Base-by-base conservation (phyloP, 2,113 vertebrate genomes). In the Cyanoliseus patagonus region DNA sequence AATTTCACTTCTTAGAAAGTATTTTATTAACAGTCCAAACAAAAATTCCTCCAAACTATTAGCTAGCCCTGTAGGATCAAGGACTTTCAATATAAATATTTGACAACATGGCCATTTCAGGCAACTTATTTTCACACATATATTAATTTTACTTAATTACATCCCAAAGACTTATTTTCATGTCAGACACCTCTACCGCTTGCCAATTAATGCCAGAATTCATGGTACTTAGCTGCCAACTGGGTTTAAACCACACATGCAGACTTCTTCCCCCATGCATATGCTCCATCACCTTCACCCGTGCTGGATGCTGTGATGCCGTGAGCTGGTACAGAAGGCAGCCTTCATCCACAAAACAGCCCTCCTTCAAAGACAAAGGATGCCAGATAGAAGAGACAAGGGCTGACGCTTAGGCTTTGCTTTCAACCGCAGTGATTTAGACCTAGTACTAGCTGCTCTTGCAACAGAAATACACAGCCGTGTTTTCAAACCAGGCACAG, bases 261-360 rank as follows among this genome's bases (percentile, higher is more conserved):
- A 87, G 28, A 24, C 44, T 30, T 76, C 53, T 44, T 42, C 35
- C 41, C n/a, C 33, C 9, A 33, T 1, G 2, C 0, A 1, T 41
- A 73, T 85, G 39, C 75, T 91, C 47, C 61, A 47, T 35, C 27
- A 69, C 66, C 41, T n/a, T 68, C 73, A 3, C 33, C 51, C 4
- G 0, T 31, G 77, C 1, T 35, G 41, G 51, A 17, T 23, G 72
- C 37, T 2, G 1, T 1, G 55, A 17, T 19, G 68, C 37, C 1
- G 0, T 1, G n/a, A n/a, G 41, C 51, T 25, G 53, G 11, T 11
- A 28, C 80, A 91, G 86, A 33, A 94, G 33, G 53, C 5, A 75
- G 55, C 41, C 46, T 74, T 25, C 63, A 42, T 14, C 25, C 72
- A 66, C 19, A 25, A 7, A 75, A 64, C 35, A 9, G 35, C 30